Conservation (phyloP, 1,140 invertebrate genomes). For the Ceratina calcarata region DNA sequence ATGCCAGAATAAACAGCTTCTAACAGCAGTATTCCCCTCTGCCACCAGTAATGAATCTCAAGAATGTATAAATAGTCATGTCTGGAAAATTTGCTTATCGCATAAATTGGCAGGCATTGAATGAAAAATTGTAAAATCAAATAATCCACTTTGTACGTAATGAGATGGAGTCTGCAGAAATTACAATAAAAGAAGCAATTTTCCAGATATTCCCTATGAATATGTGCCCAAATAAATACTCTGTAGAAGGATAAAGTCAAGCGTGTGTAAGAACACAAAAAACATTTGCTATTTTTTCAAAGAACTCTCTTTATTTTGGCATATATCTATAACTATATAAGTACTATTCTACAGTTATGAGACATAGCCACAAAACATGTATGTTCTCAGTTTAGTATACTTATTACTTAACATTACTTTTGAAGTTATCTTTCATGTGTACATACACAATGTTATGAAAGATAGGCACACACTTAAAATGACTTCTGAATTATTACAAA, state of each 20-base stretch:
- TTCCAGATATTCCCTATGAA: slow-evolving; percentile 27
- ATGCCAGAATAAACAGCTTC: slow-evolving; percentile 74
- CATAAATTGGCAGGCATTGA: neutral
- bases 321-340: slow-evolving; percentile 60
- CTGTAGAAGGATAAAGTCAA: slow-evolving; percentile 56
- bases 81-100: slow-evolving; percentile 24
- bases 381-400: slow-evolving; percentile 33
- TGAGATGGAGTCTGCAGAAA: neutral
- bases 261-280: slow-evolving; percentile 60
- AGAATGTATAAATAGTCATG: slow-evolving; percentile 25
- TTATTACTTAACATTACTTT: slow-evolving; percentile 33
- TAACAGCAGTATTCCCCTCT: slow-evolving; percentile 36
- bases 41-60: slow-evolving; percentile 37
- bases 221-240: slow-evolving; percentile 9
- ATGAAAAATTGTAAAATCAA: neutral
- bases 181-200: neutral
- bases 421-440: slow-evolving; percentile 12
- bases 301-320: slow-evolving; percentile 70
- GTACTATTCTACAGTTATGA: slow-evolving; percentile 51
- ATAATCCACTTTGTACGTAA: neutral
- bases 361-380: slow-evolving; percentile 42
- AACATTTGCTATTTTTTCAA: slow-evolving; percentile 57
- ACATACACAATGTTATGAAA: slow-evolving; percentile 34
- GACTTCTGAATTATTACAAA: slow-evolving; percentile 43
- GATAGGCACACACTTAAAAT: slow-evolving; percentile 44